Conservation (phyloP, 1,140 invertebrate species). For the Zaprionus ornatus region DNA sequence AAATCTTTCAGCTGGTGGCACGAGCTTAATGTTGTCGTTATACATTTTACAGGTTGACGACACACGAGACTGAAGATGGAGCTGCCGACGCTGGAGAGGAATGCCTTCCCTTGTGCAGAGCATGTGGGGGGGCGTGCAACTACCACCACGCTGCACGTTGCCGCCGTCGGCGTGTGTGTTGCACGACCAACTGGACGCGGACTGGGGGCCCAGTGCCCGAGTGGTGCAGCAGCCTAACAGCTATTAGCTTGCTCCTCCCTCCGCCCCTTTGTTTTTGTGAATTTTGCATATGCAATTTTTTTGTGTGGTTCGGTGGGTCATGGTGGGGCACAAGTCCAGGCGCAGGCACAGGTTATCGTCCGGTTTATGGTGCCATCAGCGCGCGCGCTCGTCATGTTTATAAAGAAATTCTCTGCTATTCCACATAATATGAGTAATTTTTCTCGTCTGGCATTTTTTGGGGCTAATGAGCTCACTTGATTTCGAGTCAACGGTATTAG, state of each 20-base stretch:
- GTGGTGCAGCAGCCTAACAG: conserved; percentile 49
- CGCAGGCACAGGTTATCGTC: conserved; percentile 63
- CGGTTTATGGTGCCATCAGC: conserved; percentile 75
- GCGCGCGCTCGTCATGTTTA: conserved; percentile 65
- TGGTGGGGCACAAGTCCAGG: conserved; percentile 34
- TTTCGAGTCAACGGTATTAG: not conserved
- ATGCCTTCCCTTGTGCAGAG: conserved; percentile 4
- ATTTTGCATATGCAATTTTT: conserved; percentile 70
- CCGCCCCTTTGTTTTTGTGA: conserved; percentile 14
- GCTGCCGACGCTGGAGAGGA: not conserved
- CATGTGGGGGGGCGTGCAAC: conserved; percentile 47
- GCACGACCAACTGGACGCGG: conserved; percentile 8
- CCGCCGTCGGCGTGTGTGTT: conserved; percentile 27
- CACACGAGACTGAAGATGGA: conserved; percentile 37
- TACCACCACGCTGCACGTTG: conserved; percentile 36
- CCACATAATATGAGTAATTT: conserved; percentile 67
- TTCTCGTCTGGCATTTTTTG: conserved; percentile 46
- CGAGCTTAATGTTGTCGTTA: conserved; percentile 83
- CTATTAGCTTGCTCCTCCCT: conserved; percentile 53
- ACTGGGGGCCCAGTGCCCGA: conserved; percentile 1
- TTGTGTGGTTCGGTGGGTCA: conserved; percentile 51
- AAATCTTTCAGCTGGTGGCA: conserved; percentile 71
- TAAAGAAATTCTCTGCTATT: conserved; percentile 65
- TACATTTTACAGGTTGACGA: conserved; percentile 80
- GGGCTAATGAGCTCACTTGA: conserved; percentile 8